Evolutionary conservation across 2,888 invertebrate species (phyloP), one percentile per base, ranked within the genome.

Genomic region (Emmelina monodactyla): DNA sequence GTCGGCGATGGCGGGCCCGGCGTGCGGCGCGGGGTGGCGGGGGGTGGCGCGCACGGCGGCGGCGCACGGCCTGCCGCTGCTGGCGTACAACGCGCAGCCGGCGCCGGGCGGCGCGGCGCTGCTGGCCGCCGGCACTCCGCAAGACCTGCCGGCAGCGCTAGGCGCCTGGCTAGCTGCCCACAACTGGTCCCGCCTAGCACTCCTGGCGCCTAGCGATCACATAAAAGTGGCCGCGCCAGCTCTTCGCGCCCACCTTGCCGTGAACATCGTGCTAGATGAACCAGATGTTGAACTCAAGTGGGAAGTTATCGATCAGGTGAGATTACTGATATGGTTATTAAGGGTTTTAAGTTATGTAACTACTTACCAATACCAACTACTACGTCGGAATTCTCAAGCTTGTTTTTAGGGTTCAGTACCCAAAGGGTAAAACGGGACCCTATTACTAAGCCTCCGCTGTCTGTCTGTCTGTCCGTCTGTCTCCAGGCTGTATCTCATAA

Each of bases 231-330:
- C n/a, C n/a, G n/a, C n/a, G n/a, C n/a, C n/a, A n/a, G n/a, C n/a
- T n/a, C n/a, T n/a, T n/a, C 56, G 46, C 3, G 53, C 51, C 4
- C 58, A 63, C 38, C 45, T 67, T 22, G 39, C 60, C 31, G 55
- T 55, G 10, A 63, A 62, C 44, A 43, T 56, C 1, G 72, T 71
- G 44, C 50, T 73, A 28, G 51, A 62, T 2, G 60, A 89, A 47
- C 67, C 56, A 22, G 50, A 45, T 2, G 47, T 47, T 1, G 49
- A 50, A 2, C 42, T 54, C 19, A 53, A 60, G 22, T 39, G 45
- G 12, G 53, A 55, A 2, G 46, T 54, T 28, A 50, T 65, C 9
- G 28, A 35, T 1, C 47, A 50, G 46, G 62, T 60, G 35, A 22
- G 37, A 34, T n/a, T n/a, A n/a, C n/a, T n/a, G n/a, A n/a, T n/a